Conservation (phyloP, 1,140 invertebrate species). For the Gonatopus flavifemur region DNA sequence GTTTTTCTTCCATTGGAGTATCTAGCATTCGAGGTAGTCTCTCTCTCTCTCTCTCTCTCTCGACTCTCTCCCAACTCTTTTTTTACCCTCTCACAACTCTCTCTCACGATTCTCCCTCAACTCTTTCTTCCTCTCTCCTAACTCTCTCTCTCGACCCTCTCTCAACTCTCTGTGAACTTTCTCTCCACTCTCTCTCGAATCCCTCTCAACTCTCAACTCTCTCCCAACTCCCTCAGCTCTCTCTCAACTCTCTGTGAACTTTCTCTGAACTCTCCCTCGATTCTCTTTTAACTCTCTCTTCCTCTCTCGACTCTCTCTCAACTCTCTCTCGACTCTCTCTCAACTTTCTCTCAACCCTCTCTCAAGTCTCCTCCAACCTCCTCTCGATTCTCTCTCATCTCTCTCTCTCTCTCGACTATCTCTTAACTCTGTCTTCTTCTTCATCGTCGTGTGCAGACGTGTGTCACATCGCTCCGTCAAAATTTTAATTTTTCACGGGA, state of each 20-base stretch:
- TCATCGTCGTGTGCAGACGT: conserved; percentile 43
- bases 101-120: not conserved
- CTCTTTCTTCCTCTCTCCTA: not conserved
- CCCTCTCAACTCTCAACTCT: conserved; percentile 8
- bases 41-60: no score
- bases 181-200: not conserved
- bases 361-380: not conserved
- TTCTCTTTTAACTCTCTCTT: not conserved
- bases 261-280: no score
- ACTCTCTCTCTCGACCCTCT: not conserved
- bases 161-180: not conserved
- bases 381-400: not conserved
- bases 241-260: no score
- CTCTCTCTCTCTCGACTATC: not conserved
- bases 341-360: conserved; percentile 16
- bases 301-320: not conserved
- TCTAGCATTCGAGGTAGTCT: no score
- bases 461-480: conserved; percentile 11
- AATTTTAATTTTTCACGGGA: not conserved
- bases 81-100: no score
- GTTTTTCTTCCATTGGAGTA: no score
- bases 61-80: no score
- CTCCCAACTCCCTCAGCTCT: conserved; percentile 19
- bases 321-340: not conserved
- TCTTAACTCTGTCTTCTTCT: conserved; percentile 21